Percentiles rank a stretch among this genome's conserved stretches.
These are phyloP conservation scores for Entomyzon cyanotis DNA, from an alignment of 2,113 vertebrate species.

Conservation along the genomic window DNA sequence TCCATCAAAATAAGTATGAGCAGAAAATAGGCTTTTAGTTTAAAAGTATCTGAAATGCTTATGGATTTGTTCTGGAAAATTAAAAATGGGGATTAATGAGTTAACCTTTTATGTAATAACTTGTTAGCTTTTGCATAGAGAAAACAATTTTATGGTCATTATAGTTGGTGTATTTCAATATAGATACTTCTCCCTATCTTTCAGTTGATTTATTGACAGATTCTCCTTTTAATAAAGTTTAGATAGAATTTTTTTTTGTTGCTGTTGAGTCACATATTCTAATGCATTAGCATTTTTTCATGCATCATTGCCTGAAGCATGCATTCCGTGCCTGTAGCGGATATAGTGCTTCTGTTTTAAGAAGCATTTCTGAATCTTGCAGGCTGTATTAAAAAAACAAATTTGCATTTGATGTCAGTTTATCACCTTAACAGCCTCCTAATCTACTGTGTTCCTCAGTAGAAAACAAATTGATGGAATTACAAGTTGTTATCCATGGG, in stretches of 20 bases:
- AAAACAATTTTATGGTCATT: not conserved
- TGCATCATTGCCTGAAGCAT: slow-evolving; percentile 10
- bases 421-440: slow-evolving; percentile 50
- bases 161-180: not conserved
- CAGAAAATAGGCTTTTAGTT: slow-evolving; percentile 5
- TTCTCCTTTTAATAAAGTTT: not conserved
- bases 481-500: slow-evolving; percentile 44
- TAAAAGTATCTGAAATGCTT: not conserved
- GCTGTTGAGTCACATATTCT: not conserved
- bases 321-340: slow-evolving; percentile 7
- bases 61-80: not conserved
- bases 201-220: not conserved
- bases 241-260: not conserved
- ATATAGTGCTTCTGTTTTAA: slow-evolving; percentile 39
- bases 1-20: not conserved
- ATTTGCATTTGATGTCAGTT: slow-evolving; percentile 48
- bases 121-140: not conserved
- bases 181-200: not conserved
- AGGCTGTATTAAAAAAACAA: slow-evolving; percentile 25
- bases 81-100: not conserved
- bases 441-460: slow-evolving; percentile 34
- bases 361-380: slow-evolving; percentile 43
- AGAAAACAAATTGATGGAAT: slow-evolving; percentile 57
- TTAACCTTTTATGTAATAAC: not conserved
- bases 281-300: not conserved